A percentile compares a stretch with the other conserved stretches of the same genome.
These are phyloP conservation scores for Drosophila subpulchrella DNA, from an alignment of 1,140 invertebrate species.

Conservation along the genomic window DNA sequence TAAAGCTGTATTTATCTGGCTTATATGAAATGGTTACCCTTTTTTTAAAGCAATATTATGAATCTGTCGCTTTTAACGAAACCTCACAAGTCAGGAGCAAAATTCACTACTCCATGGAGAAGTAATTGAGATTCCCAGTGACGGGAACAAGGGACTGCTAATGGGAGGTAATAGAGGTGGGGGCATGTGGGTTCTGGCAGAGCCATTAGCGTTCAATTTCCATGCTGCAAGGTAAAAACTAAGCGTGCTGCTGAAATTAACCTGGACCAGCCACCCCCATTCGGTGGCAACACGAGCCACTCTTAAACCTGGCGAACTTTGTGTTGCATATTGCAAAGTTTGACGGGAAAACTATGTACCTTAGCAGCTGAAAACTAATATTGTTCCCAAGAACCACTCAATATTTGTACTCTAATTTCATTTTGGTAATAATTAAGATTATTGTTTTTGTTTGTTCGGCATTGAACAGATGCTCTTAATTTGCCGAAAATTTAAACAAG, in stretches of 20 bases:
- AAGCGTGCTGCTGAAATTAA: slow-evolving; percentile 33
- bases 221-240: slow-evolving; percentile 17
- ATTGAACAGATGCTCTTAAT: neutral
- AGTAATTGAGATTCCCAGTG: slow-evolving; percentile 13
- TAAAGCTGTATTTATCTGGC: slow-evolving; percentile 1
- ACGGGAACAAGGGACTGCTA: slow-evolving; percentile 6
- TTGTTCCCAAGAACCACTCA: neutral
- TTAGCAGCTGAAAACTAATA: neutral
- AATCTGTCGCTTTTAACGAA: slow-evolving; percentile 3
- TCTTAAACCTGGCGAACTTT: slow-evolving; percentile 12
- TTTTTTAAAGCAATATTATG: neutral
- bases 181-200: neutral
- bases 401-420: neutral
- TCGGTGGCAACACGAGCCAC: neutral
- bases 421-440: neutral
- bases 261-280: slow-evolving; percentile 2
- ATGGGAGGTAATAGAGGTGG: slow-evolving; percentile 1
- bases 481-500: too few relatives aligned
- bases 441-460: neutral
- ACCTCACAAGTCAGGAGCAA: slow-evolving; percentile 17
- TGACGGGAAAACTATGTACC: neutral
- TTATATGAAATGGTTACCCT: slow-evolving; percentile 12
- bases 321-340: slow-evolving; percentile 9
- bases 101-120: neutral
- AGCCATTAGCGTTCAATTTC: slow-evolving; percentile 48